Percentiles rank a stretch among this genome's conserved stretches.
Conservation (phyloP, 1,140 invertebrate genomes). For the Drosophila rhopaloa region DNA sequence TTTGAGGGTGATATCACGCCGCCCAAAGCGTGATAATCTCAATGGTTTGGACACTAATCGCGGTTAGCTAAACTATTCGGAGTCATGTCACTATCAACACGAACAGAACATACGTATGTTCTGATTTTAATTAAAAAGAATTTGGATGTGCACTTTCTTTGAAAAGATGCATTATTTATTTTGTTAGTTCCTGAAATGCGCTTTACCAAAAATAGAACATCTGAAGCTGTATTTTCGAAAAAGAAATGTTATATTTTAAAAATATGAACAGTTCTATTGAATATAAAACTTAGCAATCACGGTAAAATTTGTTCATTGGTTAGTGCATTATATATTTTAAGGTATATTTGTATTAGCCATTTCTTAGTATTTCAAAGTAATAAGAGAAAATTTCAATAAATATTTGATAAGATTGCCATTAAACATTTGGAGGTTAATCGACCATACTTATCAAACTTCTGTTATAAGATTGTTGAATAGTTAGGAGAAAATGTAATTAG, state of each 20-base stretch:
- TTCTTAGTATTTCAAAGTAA: too few relatives aligned
- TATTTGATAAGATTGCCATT: slow-evolving; percentile 6
- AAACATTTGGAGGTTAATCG: slow-evolving; percentile 8
- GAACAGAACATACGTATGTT: slow-evolving; percentile 44
- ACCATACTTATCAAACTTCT: background rate
- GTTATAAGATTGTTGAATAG: background rate
- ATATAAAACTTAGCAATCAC: too few relatives aligned
- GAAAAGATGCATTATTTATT: background rate
- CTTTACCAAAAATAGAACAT: background rate
- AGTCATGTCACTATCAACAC: slow-evolving; percentile 30
- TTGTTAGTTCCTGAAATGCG: background rate
- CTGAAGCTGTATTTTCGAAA: too few relatives aligned
- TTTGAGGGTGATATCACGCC: slow-evolving; percentile 23
- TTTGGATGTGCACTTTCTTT: background rate
- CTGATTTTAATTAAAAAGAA: slow-evolving; percentile 42
- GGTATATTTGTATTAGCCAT: too few relatives aligned
- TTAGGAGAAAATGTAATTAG: slow-evolving; percentile 58
- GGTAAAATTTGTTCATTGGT: too few relatives aligned
- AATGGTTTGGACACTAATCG: slow-evolving; percentile 17
- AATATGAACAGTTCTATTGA: too few relatives aligned
- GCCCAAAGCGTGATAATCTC: slow-evolving; percentile 37
- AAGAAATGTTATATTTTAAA: too few relatives aligned
- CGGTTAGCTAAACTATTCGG: slow-evolving; percentile 31
- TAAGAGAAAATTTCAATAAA: too few relatives aligned
- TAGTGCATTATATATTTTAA: too few relatives aligned